Percentiles rank a stretch among this genome's conserved stretches.
Evolutionary conservation across 1,140 invertebrate species (phyloP).

Genomic region (Drosophila cardini): DNA sequence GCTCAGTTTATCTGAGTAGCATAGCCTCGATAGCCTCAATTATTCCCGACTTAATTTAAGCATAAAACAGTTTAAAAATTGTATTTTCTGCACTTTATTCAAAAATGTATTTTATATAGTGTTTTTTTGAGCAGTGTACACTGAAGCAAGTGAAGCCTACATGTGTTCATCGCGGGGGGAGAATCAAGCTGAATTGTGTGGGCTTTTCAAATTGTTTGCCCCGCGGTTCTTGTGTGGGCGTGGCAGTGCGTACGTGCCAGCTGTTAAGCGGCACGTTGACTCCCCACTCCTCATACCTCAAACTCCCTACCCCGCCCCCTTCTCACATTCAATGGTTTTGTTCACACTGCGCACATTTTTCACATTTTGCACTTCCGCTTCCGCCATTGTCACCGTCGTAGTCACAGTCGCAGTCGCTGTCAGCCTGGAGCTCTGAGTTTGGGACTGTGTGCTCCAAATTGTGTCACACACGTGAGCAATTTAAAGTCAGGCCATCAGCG

Average conservation of each 20-base stretch:
- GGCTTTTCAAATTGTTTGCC: constrained; percentile 50
- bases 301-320: neutral
- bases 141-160: constrained; percentile 29
- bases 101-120: too few relatives aligned
- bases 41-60: too few relatives aligned
- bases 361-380: constrained; percentile 73
- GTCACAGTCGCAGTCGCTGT: neutral
- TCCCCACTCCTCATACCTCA: neutral
- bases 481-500: constrained; percentile 56
- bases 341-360: constrained; percentile 68
- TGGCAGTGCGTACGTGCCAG: constrained; percentile 64
- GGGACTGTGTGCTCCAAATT: constrained; percentile 44
- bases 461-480: constrained; percentile 83
- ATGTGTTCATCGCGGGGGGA: constrained; percentile 6
- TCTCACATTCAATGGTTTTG: constrained; percentile 46
- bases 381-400: constrained; percentile 50
- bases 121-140: too few relatives aligned
- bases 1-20: too few relatives aligned
- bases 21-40: too few relatives aligned
- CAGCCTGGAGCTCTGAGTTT: neutral
- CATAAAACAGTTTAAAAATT: too few relatives aligned
- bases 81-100: too few relatives aligned
- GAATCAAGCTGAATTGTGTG: constrained; percentile 14
- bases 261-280: constrained; percentile 65
- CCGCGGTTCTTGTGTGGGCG: constrained; percentile 36